Percentiles rank a stretch among this genome's conserved stretches.
Evolutionary conservation across 2,113 vertebrate species (phyloP).

Genomic region (Psophia crepitans): DNA sequence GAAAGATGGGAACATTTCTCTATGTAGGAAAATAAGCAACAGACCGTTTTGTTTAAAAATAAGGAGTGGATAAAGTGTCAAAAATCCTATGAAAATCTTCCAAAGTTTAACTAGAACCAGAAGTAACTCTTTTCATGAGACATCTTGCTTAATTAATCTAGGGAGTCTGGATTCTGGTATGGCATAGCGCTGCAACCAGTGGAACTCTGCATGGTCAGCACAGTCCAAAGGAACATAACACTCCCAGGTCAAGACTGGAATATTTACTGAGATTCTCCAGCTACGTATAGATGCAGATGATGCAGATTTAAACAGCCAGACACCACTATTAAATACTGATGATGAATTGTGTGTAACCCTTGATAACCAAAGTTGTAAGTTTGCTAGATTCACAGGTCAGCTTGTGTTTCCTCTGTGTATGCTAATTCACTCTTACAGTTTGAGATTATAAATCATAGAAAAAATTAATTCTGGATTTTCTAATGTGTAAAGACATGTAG

Average conservation of each 20-base stretch:
- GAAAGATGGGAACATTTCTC: slow-evolving; percentile 1
- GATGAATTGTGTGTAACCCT: neutral
- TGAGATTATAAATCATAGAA: neutral
- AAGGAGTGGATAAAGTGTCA: neutral
- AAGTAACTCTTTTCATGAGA: neutral
- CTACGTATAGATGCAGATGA: neutral
- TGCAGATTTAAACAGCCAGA: neutral
- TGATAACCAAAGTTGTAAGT: neutral
- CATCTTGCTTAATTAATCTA: neutral
- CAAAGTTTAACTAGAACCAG: slow-evolving; percentile 16
- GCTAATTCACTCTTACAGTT: neutral
- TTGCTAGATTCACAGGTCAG: neutral
- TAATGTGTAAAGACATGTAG: neutral
- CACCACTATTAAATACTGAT: neutral
- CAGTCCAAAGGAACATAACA: neutral
- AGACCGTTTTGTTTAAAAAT: slow-evolving; percentile 2
- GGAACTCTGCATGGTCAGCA: neutral
- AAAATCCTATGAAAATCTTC: slow-evolving; percentile 3
- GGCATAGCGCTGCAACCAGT: neutral
- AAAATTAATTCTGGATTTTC: neutral
- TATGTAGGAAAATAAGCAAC: neutral
- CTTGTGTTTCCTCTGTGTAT: neutral
- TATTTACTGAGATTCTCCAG: neutral
- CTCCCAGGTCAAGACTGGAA: neutral
- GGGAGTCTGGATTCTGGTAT: neutral